Conservation (phyloP, 2,888 invertebrate genomes). For the Elmis aenea region DNA sequence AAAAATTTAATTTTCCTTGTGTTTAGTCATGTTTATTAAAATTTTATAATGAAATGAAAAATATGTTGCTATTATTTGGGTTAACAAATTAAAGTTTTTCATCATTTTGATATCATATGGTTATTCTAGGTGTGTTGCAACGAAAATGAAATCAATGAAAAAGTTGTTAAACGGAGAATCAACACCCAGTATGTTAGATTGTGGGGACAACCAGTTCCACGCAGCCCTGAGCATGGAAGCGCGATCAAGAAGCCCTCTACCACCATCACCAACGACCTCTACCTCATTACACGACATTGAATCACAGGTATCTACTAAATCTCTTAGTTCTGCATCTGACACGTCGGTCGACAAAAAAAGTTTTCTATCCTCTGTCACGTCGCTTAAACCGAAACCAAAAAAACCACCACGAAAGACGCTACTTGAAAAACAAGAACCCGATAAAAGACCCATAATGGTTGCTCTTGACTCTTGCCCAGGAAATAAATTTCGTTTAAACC, state of each 20-base stretch:
- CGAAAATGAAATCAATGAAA: conserved; percentile 85
- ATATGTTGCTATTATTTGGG: not conserved
- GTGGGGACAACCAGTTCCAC: conserved; percentile 70
- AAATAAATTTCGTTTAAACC: no score
- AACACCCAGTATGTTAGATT: conserved; percentile 53
- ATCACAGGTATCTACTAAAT: conserved; percentile 35
- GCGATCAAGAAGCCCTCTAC: conserved; percentile 75
- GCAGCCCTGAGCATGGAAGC: conserved; percentile 74
- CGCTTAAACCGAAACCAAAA: conserved; percentile 36
- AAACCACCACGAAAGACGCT: conserved; percentile 29
- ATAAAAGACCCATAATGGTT: conserved; percentile 39
- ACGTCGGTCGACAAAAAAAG: conserved; percentile 16
- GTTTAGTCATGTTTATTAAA: no score
- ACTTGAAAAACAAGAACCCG: conserved; percentile 14
- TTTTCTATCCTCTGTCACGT: conserved; percentile 8
- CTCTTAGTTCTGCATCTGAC: conserved; percentile 22
- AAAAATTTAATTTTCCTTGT: no score
- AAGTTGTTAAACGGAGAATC: conserved; percentile 70
- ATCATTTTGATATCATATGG: not conserved
- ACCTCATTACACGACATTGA: conserved; percentile 48
- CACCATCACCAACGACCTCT: conserved; percentile 51
- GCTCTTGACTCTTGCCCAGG: no score
- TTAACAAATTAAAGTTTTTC: not conserved
- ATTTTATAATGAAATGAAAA: not conserved
- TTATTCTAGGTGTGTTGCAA: conserved; percentile 64